Conservation (phyloP, 2,888 invertebrate species). For the Ophion costatus region DNA sequence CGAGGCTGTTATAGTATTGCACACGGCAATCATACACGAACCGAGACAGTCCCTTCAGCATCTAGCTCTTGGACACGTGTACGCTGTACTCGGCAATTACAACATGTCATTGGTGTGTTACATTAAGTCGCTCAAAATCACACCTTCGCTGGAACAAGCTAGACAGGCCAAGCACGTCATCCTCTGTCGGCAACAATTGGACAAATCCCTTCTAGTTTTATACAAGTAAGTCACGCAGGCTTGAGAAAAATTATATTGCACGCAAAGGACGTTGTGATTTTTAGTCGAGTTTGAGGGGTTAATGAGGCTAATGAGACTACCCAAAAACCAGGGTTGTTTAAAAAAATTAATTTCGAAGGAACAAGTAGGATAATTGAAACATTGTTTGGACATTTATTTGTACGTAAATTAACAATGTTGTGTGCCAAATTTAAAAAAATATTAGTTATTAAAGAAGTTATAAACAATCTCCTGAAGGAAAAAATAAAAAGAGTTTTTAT, state of each 20-base stretch:
- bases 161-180: constrained; percentile 87
- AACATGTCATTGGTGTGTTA: constrained; percentile 89
- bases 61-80: constrained; percentile 90
- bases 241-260: background rate
- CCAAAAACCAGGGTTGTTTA: too few species aligned
- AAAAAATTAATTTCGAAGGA: too few species aligned
- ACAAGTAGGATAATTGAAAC: too few species aligned
- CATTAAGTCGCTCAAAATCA: constrained; percentile 88
- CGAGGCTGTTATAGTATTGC: constrained; percentile 90
- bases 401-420: too few species aligned
- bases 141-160: constrained; percentile 87
- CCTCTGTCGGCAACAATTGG: constrained; percentile 88
- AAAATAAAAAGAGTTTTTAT: too few species aligned
- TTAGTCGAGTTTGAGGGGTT: too few species aligned
- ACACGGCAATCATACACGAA: constrained; percentile 90
- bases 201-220: constrained; percentile 86
- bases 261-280: too few species aligned
- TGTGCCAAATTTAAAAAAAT: too few species aligned
- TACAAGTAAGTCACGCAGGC: constrained; percentile 86
- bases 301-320: too few species aligned
- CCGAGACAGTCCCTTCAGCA: constrained; percentile 86
- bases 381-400: too few species aligned
- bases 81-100: constrained; percentile 89
- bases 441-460: too few species aligned
- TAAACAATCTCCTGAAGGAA: too few species aligned